Conservation (phyloP, 2,888 invertebrate species). For the Drosophila tripunctata region DNA sequence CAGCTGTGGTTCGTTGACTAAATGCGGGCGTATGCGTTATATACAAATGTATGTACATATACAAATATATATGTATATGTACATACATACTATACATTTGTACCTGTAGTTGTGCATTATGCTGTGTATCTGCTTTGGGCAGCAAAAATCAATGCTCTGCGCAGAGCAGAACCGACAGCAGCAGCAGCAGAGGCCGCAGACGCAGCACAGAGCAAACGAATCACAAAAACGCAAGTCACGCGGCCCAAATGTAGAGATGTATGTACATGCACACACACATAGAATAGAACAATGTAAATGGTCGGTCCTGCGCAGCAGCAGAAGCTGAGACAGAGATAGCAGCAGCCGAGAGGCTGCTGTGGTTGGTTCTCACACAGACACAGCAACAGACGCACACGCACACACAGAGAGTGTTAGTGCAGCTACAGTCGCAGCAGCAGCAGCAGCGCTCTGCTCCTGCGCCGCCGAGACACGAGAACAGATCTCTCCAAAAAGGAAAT, state of each 20-base stretch:
- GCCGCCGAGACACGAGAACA: conserved; percentile 56
- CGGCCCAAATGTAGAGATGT: conserved; percentile 39
- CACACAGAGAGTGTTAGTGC: conserved; percentile 9
- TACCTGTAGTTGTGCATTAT: conserved; percentile 55
- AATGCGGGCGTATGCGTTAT: conserved; percentile 77
- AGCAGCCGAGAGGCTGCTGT: conserved; percentile 77
- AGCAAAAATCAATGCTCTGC: conserved; percentile 76
- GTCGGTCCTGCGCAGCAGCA: conserved; percentile 76
- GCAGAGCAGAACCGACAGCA: conserved; percentile 17
- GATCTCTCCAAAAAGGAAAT: conserved; percentile 53
- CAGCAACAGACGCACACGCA: conserved; percentile 16
- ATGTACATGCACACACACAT: conserved; percentile 25
- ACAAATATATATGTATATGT: conserved; percentile 1
- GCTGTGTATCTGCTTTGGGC: conserved; percentile 69
- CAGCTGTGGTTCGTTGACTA: conserved; percentile 76
- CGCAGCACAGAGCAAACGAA: conserved; percentile 70
- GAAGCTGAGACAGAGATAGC: conserved; percentile 75
- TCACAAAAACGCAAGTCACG: conserved; percentile 78
- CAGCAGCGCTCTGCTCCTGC: conserved; percentile 25
- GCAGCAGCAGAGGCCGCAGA: conserved; percentile 5
- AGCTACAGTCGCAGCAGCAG: not conserved
- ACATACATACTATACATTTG: conserved; percentile 11
- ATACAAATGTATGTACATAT: conserved; percentile 20
- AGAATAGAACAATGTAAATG: conserved; percentile 40
- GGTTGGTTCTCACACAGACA: conserved; percentile 60